These are phyloP conservation scores for Volucella inanis DNA, from an alignment of 2,888 invertebrate species.

Conservation along the genomic window DNA sequence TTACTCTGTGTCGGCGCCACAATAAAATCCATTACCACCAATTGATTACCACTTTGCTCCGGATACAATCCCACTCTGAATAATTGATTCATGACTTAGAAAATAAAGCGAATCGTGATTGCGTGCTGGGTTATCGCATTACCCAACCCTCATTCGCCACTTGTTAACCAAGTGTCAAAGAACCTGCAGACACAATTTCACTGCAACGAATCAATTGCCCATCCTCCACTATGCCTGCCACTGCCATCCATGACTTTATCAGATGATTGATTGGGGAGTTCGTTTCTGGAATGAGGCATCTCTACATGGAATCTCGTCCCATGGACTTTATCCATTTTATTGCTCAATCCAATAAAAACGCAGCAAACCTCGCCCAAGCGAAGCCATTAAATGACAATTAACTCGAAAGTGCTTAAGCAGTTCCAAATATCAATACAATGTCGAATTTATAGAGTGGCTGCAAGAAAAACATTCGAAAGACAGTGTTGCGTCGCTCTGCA, in stretches of 20 bases:
- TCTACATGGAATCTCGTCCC: constrained; percentile 33
- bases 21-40: no score
- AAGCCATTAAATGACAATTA: constrained; percentile 42
- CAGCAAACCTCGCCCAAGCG: neutral
- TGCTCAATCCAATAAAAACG: constrained; percentile 47
- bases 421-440: constrained; percentile 48
- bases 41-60: no score
- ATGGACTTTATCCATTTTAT: constrained; percentile 25
- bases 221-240: neutral
- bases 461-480: neutral
- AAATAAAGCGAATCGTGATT: neutral
- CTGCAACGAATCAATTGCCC: constrained; percentile 12
- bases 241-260: constrained; percentile 19
- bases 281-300: constrained; percentile 18
- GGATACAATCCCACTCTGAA: no score
- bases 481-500: constrained; percentile 4
- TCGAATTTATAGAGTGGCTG: constrained; percentile 20
- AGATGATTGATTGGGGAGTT: constrained; percentile 51
- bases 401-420: constrained; percentile 33
- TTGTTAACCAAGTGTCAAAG: constrained; percentile 33
- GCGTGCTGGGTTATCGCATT: constrained; percentile 6
- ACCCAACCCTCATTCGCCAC: constrained; percentile 20
- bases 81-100: no score
- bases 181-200: constrained; percentile 16
- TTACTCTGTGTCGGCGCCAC: no score